Evolutionary conservation across 2,888 invertebrate genomes (phyloP).

Genomic region (Amiota mariae): DNA sequence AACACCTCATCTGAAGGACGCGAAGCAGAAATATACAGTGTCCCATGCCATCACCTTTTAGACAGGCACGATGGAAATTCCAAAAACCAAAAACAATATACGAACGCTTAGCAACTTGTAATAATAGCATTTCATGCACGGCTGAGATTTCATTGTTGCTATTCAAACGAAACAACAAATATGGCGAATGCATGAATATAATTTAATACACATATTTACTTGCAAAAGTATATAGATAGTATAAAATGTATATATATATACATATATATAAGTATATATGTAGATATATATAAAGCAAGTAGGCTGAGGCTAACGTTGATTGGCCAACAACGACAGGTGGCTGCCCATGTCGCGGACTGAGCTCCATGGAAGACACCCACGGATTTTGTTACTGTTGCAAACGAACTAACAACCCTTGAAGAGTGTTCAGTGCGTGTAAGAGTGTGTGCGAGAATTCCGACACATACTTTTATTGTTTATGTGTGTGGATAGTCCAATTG

Average conservation of each 20-base stretch:
- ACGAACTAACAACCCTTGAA: slow-evolving; percentile 47
- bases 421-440: slow-evolving; percentile 40
- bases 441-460: slow-evolving; percentile 50
- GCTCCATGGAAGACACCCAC: slow-evolving; percentile 16
- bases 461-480: slow-evolving; percentile 39
- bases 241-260: not conserved
- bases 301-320: slow-evolving; percentile 47
- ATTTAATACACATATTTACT: not conserved
- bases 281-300: slow-evolving; percentile 14
- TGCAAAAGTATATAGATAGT: not conserved
- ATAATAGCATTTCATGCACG: slow-evolving; percentile 64
- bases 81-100: slow-evolving; percentile 51
- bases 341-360: slow-evolving; percentile 21
- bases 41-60: slow-evolving; percentile 13
- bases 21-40: slow-evolving; percentile 17
- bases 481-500: slow-evolving; percentile 19
- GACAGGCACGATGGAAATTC: slow-evolving; percentile 19
- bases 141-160: slow-evolving; percentile 60
- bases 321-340: slow-evolving; percentile 41
- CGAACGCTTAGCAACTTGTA: slow-evolving; percentile 47
- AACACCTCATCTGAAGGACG: not conserved
- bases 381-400: slow-evolving; percentile 61
- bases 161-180: slow-evolving; percentile 37
- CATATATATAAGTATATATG: not conserved
- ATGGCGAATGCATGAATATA: slow-evolving; percentile 27